phyloP scores from a whole-genome alignment of 2,113 vertebrate genomes.

The Stigmatopora argus region DNA sequence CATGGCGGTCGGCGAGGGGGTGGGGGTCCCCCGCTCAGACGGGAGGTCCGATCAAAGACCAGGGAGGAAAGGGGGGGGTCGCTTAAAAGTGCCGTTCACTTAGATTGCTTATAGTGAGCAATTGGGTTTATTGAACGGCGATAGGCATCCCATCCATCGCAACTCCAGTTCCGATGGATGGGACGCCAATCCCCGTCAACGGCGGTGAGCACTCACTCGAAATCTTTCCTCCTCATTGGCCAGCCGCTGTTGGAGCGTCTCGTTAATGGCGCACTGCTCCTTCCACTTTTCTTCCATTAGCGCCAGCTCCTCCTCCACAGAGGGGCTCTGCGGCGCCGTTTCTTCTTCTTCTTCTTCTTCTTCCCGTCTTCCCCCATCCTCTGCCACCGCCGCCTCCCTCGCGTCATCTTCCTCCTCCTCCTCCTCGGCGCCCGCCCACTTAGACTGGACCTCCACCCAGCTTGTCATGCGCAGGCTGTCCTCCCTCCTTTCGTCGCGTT shows the following conservation, averaged over 20 bases:
- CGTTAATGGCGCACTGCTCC: conserved; percentile 86
- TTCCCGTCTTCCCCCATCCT: conserved; percentile 15
- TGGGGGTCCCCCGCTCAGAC: conserved; percentile 35
- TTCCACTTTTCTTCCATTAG: conserved; percentile 93
- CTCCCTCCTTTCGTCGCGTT: conserved; percentile 34
- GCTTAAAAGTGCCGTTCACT: conserved; percentile 63
- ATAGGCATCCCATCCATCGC: too few species aligned
- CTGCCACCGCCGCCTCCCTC: conserved; percentile 13
- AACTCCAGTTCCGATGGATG: too few species aligned
- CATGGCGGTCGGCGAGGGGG: conserved; percentile 27
- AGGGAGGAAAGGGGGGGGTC: conserved; percentile 28
- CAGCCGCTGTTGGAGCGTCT: conserved; percentile 80
- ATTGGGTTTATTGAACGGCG: conserved; percentile 4
- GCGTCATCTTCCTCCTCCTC: conserved; percentile 1
- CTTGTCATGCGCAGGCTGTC: conserved; percentile 60
- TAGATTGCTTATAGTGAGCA: conserved; percentile 44
- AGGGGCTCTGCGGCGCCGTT: conserved; percentile 59
- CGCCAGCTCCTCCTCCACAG: conserved; percentile 87
- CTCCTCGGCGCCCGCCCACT: conserved; percentile 17
- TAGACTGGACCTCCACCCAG: conserved; percentile 60
- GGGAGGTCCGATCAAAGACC: conserved; percentile 57
- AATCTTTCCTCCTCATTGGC: conserved; percentile 81
- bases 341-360: conserved; percentile 8
- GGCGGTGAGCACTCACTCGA: conserved; percentile 68
- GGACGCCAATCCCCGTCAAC: too few species aligned